Base-by-base conservation (phyloP, 2,797 vertebrate species). In the Crenichthys baileyi region DNA sequence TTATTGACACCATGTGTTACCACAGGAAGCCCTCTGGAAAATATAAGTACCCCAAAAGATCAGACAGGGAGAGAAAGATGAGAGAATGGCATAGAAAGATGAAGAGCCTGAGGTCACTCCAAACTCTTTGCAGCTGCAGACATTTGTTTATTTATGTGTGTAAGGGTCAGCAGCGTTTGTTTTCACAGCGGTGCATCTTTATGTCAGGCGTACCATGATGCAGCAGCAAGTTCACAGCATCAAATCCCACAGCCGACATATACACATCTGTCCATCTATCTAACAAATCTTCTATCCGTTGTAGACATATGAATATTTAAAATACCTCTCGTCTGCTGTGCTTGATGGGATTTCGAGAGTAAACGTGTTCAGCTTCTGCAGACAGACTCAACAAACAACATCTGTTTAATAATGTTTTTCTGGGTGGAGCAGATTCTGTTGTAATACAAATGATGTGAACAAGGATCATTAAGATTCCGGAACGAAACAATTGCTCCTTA, bases 1-100 rank as follows among this genome's bases (percentile, higher is more conserved):
- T 93, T 92, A 94, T 94, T 94, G 93, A 91, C 91, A 93, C 90
- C 93, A 94, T 94, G 91, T 94, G 93, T 93, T 91, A 90, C 90
- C 90, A 90, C 91, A 94, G 93, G 92, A 94, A 93, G 91, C 86
- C 89, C 84, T 86, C 72, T 85, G 84, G 87, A 93, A 89, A 88
- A 92, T 91, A 90, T 75, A 91, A 87, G 89, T 87, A 90, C 79
- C 87, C 73, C 74, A 75, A 87, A 86, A 93, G 91, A 91, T 92
- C 90, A 92, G 88, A 91, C 85, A 84, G 82, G 58, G 12, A 73
- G 81, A 72, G n/a, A 72, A 63, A 88, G 73, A 84, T 65, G 85
- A 86, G 80, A 81, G 83, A 31, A 70, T 4, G 75, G 79, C 74
- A 75, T 70, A 85, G 55, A 72, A 41, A 78, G 83, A 88, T 68